Conservation (phyloP, 2,113 vertebrate genomes). For the Probosciger aterrimus region DNA sequence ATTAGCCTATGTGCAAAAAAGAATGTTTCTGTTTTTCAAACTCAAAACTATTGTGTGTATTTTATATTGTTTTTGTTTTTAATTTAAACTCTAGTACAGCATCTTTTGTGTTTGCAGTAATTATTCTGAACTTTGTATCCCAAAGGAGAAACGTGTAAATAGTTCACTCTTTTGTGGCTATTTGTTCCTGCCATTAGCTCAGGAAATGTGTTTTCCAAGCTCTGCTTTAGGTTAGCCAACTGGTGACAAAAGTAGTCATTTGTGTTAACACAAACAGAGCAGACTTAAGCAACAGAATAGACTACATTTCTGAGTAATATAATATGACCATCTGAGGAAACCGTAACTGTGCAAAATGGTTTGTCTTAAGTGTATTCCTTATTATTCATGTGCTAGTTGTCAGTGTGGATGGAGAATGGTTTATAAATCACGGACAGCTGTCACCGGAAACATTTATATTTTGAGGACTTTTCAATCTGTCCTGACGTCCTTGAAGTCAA, state of each 20-base stretch:
- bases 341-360: neutral
- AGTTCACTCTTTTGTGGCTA: conserved; percentile 37
- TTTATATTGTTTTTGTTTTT: conserved; percentile 49
- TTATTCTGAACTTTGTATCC: conserved; percentile 28
- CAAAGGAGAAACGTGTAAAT: conserved; percentile 42
- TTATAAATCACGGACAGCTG: conserved; percentile 19
- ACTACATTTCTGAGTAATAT: neutral
- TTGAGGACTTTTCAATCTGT: neutral
- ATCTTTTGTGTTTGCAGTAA: conserved; percentile 42
- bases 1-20: neutral
- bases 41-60: neutral
- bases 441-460: neutral
- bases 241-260: conserved; percentile 18
- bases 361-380: neutral
- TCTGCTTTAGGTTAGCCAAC: conserved; percentile 15
- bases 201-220: conserved; percentile 41
- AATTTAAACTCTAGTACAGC: conserved; percentile 21
- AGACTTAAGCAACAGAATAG: conserved; percentile 6
- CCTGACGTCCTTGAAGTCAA: neutral
- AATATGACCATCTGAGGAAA: neutral
- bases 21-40: conserved; percentile 23
- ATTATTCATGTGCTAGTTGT: neutral
- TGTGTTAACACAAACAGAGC: neutral
- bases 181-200: conserved; percentile 22
- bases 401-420: neutral